A percentile compares a stretch with the other conserved stretches of the same genome.
Evolutionary conservation across 1,140 invertebrate genomes (phyloP).

Genomic region (Megathymus violae): DNA sequence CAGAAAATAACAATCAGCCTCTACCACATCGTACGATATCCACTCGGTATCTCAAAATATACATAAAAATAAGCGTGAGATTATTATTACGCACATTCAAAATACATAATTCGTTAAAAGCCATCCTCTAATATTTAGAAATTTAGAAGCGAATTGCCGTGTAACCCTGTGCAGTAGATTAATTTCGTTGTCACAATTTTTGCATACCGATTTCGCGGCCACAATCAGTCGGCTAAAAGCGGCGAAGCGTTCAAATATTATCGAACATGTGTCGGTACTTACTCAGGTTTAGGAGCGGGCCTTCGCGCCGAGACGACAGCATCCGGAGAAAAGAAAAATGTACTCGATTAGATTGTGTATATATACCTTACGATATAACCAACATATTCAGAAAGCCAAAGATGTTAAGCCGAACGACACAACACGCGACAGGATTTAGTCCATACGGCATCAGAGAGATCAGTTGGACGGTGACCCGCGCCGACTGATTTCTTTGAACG

Average conservation of each 20-base stretch:
- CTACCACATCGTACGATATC: constrained; percentile 66
- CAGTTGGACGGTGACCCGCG: background rate
- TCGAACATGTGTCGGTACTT: constrained; percentile 58
- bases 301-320: constrained; percentile 70
- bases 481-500: background rate
- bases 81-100: constrained; percentile 73
- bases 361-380: constrained; percentile 52
- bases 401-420: constrained; percentile 48
- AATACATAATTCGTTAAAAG: constrained; percentile 63
- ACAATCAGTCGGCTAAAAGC: constrained; percentile 63
- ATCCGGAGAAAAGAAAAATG: constrained; percentile 78
- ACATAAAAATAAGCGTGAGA: constrained; percentile 68
- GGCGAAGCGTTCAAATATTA: constrained; percentile 61
- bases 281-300: constrained; percentile 83
- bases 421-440: constrained; percentile 34
- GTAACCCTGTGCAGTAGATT: constrained; percentile 52
- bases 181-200: constrained; percentile 56
- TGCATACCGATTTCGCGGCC: constrained; percentile 55
- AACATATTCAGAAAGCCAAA: constrained; percentile 46
- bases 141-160: constrained; percentile 45
- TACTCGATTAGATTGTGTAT: constrained; percentile 64
- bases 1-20: constrained; percentile 82
- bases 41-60: constrained; percentile 56
- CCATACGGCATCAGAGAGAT: constrained; percentile 2
- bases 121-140: constrained; percentile 45